These are phyloP conservation scores for Hyalella azteca DNA, from an alignment of 2,888 invertebrate species.

Conservation along the genomic window DNA sequence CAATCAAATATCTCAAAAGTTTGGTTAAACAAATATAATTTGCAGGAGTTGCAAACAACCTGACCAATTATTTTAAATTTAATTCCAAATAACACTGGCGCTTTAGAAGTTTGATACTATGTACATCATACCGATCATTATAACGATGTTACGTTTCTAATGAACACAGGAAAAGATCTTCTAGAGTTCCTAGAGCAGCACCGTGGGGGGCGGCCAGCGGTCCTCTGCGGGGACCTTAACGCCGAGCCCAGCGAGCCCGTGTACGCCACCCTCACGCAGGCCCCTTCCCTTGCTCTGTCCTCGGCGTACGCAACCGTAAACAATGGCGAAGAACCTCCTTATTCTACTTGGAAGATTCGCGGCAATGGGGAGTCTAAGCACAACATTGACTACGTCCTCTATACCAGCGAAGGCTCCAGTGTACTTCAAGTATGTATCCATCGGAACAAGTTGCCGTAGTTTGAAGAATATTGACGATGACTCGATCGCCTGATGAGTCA, in stretches of 20 bases:
- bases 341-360: slow-evolving; percentile 78
- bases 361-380: slow-evolving; percentile 75
- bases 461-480: too few relatives aligned
- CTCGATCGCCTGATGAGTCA: too few relatives aligned
- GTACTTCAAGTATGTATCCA: neutral
- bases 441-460: too few relatives aligned
- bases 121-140: neutral
- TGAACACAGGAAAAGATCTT: slow-evolving; percentile 67
- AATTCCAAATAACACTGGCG: too few relatives aligned
- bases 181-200: slow-evolving; percentile 68
- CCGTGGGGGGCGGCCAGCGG: slow-evolving; percentile 67
- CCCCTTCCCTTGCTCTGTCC: slow-evolving; percentile 40
- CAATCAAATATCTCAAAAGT: too few relatives aligned
- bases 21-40: too few relatives aligned
- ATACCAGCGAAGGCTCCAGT: slow-evolving; percentile 65
- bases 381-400: slow-evolving; percentile 78
- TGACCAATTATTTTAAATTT: too few relatives aligned
- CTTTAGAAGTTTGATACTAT: too few relatives aligned
- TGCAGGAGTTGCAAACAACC: too few relatives aligned
- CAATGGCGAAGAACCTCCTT: slow-evolving; percentile 70
- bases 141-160: too few relatives aligned
- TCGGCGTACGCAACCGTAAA: slow-evolving; percentile 59
- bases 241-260: slow-evolving; percentile 76
- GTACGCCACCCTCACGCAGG: slow-evolving; percentile 63
- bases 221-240: slow-evolving; percentile 79